Evolutionary conservation across 2,797 vertebrate genomes (phyloP).

Genomic region (Xiphorhynchus erythropygius): DNA sequence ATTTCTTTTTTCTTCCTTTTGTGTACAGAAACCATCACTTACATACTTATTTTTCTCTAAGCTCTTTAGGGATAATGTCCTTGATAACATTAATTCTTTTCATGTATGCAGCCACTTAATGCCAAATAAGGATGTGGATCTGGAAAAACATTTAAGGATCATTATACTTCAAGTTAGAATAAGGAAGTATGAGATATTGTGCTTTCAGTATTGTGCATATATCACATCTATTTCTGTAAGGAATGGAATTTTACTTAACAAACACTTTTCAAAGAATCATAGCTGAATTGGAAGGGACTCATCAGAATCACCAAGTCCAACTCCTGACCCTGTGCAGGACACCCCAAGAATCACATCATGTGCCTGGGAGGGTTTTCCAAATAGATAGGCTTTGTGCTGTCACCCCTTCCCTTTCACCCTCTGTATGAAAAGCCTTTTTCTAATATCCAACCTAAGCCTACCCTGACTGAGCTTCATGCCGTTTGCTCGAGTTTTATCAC

Average conservation of each 20-base stretch:
- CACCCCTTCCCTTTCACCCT: background rate
- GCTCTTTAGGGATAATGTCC: slow-evolving; percentile 64
- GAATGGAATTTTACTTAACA: background rate
- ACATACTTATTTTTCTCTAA: background rate
- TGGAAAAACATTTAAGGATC: background rate
- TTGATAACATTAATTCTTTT: slow-evolving; percentile 55
- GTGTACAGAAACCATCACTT: background rate
- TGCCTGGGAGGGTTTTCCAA: background rate
- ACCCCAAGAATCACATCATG: background rate
- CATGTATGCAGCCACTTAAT: background rate
- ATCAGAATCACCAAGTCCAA: background rate
- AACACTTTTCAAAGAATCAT: background rate
- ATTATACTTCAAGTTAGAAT: background rate
- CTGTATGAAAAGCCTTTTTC: background rate
- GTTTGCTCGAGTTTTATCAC: background rate
- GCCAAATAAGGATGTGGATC: background rate
- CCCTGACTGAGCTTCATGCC: background rate
- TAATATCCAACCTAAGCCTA: background rate
- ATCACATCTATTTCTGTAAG: background rate
- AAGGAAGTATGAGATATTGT: background rate
- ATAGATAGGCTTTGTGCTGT: background rate
- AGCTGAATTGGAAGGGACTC: background rate
- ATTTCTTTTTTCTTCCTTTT: slow-evolving; percentile 7
- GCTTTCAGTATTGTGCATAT: background rate
- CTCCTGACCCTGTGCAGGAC: no score